Base-by-base conservation (phyloP, 2,888 invertebrate species). In the Cantharis flavilabris region DNA sequence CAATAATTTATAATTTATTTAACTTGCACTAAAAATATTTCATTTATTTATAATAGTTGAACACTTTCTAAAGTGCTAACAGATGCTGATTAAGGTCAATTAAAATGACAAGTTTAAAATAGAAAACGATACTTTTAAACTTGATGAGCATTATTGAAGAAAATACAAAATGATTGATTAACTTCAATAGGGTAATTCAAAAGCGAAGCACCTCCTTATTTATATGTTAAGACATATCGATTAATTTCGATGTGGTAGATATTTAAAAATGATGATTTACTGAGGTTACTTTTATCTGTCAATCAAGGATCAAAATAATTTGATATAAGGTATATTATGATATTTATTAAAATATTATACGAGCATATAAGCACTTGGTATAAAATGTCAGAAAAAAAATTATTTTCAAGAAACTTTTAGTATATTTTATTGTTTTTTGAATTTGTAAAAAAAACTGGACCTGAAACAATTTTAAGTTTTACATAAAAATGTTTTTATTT, bases 21-120 rank as follows among this genome's bases (percentile, higher is more conserved):
- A 67, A 67, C 65, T 67, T 67, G 26, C 65, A 67, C 65, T 67
- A 23, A 67, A 67, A 67, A 67, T 67, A 67, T 67, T 67, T 67
- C 18, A 67, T 67, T 67, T 67, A 67, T 23, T 67, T 67, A 67
- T 67, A 67, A 67, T 67, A 67, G 65, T 67, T 67, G 26, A 67
- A 67, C 65, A 67, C 65, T 67, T 67, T 67, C 65, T 67, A 67
- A 67, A 67, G 65, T 67, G 65, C 65, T 67, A 67, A 67, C 65
- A 67, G 65, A 67, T 67, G 65, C 65, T 67, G 65, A 67, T 67
- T 67, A 67, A 67, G 65, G 65, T 67, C 65, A 67, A 67, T 67
- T 67, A 67, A 67, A 67, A 67, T 67, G 65, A 67, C 65, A 67
- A 67, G 23, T 67, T 67, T 26, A 67, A 67, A 67, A 67, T 67